Evolutionary conservation across 37 sponge, comb jelly and placozoan genomes (phyloP), one percentile per base, ranked within the genome.

Genomic region (Geodia barretti): DNA sequence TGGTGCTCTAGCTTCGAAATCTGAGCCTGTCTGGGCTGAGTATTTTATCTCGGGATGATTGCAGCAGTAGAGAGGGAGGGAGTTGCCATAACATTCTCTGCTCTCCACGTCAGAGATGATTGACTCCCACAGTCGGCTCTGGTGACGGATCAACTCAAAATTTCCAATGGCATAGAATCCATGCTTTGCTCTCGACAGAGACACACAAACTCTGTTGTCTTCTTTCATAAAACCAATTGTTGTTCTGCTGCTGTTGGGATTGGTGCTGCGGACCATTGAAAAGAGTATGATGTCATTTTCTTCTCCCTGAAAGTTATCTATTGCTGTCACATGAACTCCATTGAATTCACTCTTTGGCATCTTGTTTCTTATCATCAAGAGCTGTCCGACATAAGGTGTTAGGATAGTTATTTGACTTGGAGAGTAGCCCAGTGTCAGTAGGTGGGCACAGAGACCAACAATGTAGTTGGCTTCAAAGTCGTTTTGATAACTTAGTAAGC

Each of bases 251-350:
- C 72, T 90, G 0, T 70, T 77, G 25, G 61, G 41, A 26, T 60
- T 14, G 64, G 93, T 95, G 33, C 90, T 91, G 25, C 98, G 89
- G 14, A 91, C 92, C 3, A 98, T 79, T 17, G 96, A 91, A 17
- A 98, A 79, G 25, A 98, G 63, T 0, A 98, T 86, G 47, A 95
- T 91, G 41, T 95, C 90, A 83, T 98, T 98, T 70, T 98, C 98
- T 76, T 98, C 98, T 39, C 98, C 98, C 54, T 98, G 98, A 70
- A 91, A 98, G 77, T 92, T 86, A 59, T 98, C 98, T 7, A 98
- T 76, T 35, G 94, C 84, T 35, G 77, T 60, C 31, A 90, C 75
- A 26, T 83, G 64, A 2, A 97, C 85, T 21, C 92, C 92, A 69
- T 87, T 67, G 67, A 85, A 92, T 2, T 30, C 64, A n/a, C 24